Evolutionary conservation across 2,797 vertebrate species (phyloP).

Genomic region (Gymnothorax javanicus): DNA sequence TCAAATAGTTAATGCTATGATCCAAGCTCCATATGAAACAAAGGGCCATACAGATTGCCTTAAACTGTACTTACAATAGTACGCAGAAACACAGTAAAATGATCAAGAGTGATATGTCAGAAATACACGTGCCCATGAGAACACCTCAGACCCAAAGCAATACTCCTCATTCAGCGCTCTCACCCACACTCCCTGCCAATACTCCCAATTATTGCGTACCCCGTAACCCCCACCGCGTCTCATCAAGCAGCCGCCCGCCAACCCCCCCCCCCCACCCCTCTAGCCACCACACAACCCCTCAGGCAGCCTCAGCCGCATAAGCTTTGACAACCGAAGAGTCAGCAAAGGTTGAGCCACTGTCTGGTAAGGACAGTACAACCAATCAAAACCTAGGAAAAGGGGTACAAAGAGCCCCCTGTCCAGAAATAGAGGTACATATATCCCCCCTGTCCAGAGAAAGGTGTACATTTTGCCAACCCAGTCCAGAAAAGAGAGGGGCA

Average conservation of each 20-base stretch:
- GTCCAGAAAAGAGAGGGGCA: neutral
- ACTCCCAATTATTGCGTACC: slow-evolving; percentile 53
- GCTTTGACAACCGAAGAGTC: slow-evolving; percentile 24
- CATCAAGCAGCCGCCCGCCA: slow-evolving; percentile 3
- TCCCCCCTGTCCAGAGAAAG: too few species aligned
- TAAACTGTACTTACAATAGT: neutral
- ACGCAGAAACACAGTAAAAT: neutral
- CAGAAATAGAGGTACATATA: too few species aligned
- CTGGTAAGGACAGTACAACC: neutral
- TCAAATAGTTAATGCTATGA: too few species aligned
- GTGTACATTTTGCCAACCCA: too few species aligned
- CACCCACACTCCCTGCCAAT: slow-evolving; percentile 38
- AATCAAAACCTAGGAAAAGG: too few species aligned
- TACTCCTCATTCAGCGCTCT: neutral
- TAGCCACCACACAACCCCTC: slow-evolving; percentile 51
- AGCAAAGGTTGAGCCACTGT: slow-evolving; percentile 9
- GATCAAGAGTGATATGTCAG: neutral
- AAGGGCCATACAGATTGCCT: neutral
- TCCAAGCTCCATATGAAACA: neutral
- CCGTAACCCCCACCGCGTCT: neutral
- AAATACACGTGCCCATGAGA: too few species aligned
- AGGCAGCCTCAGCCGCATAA: slow-evolving; percentile 27
- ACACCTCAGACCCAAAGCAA: neutral
- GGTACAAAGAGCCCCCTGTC: too few species aligned
- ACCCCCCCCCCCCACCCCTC: slow-evolving; percentile 33